These are phyloP conservation scores for Melanotaenia pygmaea DNA, from an alignment of 2,797 vertebrate species.

Conservation along the genomic window DNA sequence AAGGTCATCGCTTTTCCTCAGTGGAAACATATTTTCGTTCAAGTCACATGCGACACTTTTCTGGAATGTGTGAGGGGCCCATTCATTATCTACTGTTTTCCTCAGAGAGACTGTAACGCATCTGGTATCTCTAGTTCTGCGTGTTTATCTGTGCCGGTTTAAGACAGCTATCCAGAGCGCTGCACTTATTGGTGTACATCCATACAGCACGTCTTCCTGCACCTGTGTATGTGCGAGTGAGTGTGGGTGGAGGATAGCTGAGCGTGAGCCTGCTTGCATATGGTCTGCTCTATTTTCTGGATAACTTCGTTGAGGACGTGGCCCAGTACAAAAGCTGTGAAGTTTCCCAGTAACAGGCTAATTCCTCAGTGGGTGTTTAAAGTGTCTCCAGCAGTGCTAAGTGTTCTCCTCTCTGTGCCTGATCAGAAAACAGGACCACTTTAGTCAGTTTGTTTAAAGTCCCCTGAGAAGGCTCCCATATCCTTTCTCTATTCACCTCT, in stretches of 20 bases:
- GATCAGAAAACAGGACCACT: slow-evolving; percentile 84
- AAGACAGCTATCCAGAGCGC: slow-evolving; percentile 20
- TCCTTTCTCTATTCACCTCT: slow-evolving; percentile 64
- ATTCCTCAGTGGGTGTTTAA: slow-evolving; percentile 83
- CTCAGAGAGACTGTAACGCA: slow-evolving; percentile 51
- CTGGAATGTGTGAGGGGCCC: slow-evolving; percentile 60
- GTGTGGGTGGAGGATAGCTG: slow-evolving; percentile 18
- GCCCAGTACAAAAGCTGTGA: slow-evolving; percentile 70
- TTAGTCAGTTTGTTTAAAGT: slow-evolving; percentile 82
- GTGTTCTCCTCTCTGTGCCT: slow-evolving; percentile 78
- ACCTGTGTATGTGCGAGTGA: slow-evolving; percentile 36
- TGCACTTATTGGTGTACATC: slow-evolving; percentile 42
- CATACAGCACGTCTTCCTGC: slow-evolving; percentile 26
- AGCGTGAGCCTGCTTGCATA: slow-evolving; percentile 36
- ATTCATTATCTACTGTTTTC: slow-evolving; percentile 70
- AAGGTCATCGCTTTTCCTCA: slow-evolving; percentile 76
- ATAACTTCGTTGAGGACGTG: slow-evolving; percentile 64
- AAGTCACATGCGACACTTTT: slow-evolving; percentile 69
- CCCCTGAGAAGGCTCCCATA: slow-evolving; percentile 78
- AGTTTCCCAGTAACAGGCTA: slow-evolving; percentile 77
- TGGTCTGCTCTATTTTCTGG: slow-evolving; percentile 72
- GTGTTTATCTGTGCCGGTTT: slow-evolving; percentile 56
- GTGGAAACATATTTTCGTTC: slow-evolving; percentile 76
- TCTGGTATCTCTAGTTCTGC: slow-evolving; percentile 48
- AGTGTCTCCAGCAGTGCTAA: slow-evolving; percentile 80